Percentiles rank a stretch among this genome's conserved stretches.
phyloP scores from a whole-genome alignment of 2,113 vertebrate genomes.

The Alethe castanea region DNA sequence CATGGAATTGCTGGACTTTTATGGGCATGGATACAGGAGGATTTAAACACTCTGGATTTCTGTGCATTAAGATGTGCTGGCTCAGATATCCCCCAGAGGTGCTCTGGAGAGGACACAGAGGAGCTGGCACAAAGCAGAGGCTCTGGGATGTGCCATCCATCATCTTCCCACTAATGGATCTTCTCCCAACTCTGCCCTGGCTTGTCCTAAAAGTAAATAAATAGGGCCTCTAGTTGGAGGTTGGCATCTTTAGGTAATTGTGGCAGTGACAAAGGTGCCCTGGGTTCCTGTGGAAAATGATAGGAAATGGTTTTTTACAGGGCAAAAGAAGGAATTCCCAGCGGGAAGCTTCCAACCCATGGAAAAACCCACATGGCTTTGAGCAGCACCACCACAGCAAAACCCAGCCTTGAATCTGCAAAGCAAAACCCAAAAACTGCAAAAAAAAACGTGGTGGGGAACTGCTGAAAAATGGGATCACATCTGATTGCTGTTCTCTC shows the following conservation, averaged over 20 bases:
- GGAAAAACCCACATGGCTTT: not conserved
- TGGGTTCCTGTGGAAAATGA: not conserved
- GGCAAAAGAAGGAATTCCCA: not conserved
- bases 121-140: not conserved
- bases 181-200: not conserved
- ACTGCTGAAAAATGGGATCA: not conserved
- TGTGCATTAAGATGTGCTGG: not conserved
- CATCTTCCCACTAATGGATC: accelerated
- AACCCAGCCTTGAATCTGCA: not conserved
- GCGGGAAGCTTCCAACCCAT: not conserved
- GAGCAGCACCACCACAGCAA: accelerated
- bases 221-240: not conserved
- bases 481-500: accelerated
- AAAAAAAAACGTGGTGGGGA: not conserved
- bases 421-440: not conserved
- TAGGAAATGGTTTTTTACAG: not conserved
- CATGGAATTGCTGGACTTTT: slow-evolving; percentile 6
- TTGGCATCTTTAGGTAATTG: not conserved
- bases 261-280: not conserved
- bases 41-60: not conserved
- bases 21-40: slow-evolving; percentile 16
- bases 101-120: accelerated
- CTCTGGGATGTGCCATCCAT: not conserved
- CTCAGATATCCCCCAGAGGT: not conserved
- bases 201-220: not conserved